Percentiles rank a stretch among this genome's conserved stretches.
phyloP scores from a whole-genome alignment of 2,888 invertebrate species.

The Zonitis immaculata region DNA sequence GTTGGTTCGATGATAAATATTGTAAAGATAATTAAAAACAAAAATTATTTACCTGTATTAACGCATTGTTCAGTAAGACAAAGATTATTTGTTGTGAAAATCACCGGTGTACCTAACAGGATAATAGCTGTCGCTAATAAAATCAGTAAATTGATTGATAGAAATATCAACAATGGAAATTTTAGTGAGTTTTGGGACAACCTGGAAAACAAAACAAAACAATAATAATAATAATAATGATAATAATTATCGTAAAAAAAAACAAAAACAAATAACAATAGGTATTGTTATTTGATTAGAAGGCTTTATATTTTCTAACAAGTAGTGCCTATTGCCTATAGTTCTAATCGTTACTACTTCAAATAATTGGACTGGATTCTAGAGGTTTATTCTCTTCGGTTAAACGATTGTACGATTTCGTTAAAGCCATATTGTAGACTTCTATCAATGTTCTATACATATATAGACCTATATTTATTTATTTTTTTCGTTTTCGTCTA shows the following conservation, averaged over 20 bases:
- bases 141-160: slow-evolving; percentile 49
- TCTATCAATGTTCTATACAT: slow-evolving; percentile 7
- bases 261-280: neutral
- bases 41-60: slow-evolving; percentile 63
- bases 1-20: no score
- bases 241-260: no score
- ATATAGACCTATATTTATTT: no score
- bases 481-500: slow-evolving; percentile 1
- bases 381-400: slow-evolving; percentile 3
- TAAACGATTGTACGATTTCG: slow-evolving; percentile 9
- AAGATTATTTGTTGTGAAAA: slow-evolving; percentile 48
- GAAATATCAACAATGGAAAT: slow-evolving; percentile 30
- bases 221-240: neutral
- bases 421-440: slow-evolving; percentile 7
- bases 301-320: neutral
- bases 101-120: slow-evolving; percentile 51
- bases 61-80: slow-evolving; percentile 62
- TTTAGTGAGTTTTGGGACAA: slow-evolving; percentile 25
- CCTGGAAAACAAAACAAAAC: slow-evolving; percentile 28
- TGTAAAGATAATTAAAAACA: no score
- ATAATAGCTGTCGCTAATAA: slow-evolving; percentile 52
- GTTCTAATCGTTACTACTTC: slow-evolving; percentile 16
- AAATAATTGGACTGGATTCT: slow-evolving; percentile 17
- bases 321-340: slow-evolving; percentile 12
- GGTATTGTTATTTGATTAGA: neutral